These are phyloP conservation scores for Toxotes jaculatrix DNA, from an alignment of 2,113 vertebrate genomes.

Conservation along the genomic window DNA sequence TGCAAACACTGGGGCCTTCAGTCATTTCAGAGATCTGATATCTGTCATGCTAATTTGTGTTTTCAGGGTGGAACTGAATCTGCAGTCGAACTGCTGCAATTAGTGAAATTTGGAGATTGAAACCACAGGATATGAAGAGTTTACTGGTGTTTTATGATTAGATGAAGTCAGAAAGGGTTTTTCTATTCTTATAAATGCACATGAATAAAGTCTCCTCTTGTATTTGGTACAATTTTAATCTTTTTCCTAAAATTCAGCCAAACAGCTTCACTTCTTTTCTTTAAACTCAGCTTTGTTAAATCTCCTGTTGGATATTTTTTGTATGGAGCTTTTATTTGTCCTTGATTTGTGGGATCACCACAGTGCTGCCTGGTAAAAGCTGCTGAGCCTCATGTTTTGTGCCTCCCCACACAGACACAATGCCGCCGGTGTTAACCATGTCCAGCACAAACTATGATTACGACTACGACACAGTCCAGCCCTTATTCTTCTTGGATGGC, in stretches of 20 bases:
- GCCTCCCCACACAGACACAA: constrained; percentile 60
- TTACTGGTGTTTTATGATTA: neutral
- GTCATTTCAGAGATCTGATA: neutral
- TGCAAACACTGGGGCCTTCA: neutral
- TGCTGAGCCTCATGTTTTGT: neutral
- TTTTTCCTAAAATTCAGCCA: no score
- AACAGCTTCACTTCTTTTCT: neutral
- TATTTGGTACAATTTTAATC: no score
- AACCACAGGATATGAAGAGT: neutral
- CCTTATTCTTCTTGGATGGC: constrained; percentile 90
- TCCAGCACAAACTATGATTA: constrained; percentile 89
- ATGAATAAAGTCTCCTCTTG: no score
- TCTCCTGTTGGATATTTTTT: no score
- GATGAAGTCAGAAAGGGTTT: no score
- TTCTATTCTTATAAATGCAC: no score
- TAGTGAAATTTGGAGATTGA: neutral
- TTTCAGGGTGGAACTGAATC: neutral
- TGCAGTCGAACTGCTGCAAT: neutral
- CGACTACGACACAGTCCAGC: constrained; percentile 92
- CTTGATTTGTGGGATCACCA: neutral
- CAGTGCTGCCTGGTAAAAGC: neutral
- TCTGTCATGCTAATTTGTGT: neutral
- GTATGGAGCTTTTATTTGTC: no score
- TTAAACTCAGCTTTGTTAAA: no score
- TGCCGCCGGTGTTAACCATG: constrained; percentile 87